phyloP scores from a whole-genome alignment of 2,113 vertebrate genomes.

The Penelope pileata region DNA sequence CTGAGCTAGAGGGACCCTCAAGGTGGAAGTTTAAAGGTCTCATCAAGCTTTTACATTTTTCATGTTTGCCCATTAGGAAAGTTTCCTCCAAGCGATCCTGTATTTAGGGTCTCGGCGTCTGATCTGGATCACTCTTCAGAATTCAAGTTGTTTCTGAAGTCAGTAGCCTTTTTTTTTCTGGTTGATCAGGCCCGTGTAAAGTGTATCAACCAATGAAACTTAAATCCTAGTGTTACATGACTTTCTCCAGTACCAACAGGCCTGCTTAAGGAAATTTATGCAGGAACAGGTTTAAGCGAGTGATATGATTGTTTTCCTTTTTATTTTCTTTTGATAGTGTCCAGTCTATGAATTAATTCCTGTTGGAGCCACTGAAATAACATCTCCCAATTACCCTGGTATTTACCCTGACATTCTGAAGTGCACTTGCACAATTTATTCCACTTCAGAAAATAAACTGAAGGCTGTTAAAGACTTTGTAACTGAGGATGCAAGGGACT shows the following conservation, averaged over 20 bases:
- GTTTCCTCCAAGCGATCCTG: background rate
- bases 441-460: background rate
- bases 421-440: background rate
- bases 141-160: background rate
- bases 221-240: background rate
- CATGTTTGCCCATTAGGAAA: background rate
- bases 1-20: background rate
- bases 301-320: background rate
- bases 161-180: background rate
- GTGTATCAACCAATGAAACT: background rate
- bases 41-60: background rate
- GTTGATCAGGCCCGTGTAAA: background rate
- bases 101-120: background rate
- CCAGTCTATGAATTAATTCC: background rate
- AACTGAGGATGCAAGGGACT: background rate
- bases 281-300: background rate
- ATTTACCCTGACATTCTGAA: background rate
- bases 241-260: background rate
- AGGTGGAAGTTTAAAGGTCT: background rate
- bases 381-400: background rate
- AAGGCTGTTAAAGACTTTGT: background rate
- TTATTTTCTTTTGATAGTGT: background rate
- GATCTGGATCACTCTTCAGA: background rate
- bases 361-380: background rate
- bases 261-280: background rate